A percentile compares a stretch with the other conserved stretches of the same genome.
Conservation (phyloP, 2,113 vertebrate species). For the Pan paniscus region DNA sequence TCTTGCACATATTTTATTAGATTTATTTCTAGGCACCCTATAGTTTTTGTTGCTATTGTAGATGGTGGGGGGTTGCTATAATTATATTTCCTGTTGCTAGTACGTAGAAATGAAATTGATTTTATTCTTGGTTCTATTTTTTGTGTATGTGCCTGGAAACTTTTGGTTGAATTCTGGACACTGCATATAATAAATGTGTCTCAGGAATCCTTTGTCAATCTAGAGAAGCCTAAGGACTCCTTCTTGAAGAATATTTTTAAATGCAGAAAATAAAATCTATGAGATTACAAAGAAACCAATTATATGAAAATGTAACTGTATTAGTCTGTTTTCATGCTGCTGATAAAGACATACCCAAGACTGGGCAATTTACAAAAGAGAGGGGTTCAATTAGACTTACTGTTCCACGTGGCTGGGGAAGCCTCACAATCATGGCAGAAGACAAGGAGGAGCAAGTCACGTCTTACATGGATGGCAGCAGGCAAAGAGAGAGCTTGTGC, state of each 20-base stretch:
- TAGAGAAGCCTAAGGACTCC: not conserved
- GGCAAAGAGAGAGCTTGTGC: too few species aligned
- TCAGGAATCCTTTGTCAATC: not conserved
- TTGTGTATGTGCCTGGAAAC: not conserved
- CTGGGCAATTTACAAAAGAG: too few species aligned
- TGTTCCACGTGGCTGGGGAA: too few species aligned
- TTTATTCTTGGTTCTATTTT: not conserved
- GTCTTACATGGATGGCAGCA: too few species aligned
- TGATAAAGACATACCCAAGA: too few species aligned
- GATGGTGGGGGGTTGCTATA: not conserved
- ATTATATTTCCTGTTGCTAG: not conserved
- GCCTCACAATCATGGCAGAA: too few species aligned
- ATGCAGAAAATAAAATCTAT: not conserved
- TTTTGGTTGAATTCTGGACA: conserved; percentile 8
- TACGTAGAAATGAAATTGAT: not conserved
- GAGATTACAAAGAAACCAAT: not conserved
- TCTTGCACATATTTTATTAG: not conserved
- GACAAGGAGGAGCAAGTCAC: too few species aligned
- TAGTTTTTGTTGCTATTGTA: not conserved
- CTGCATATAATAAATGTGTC: not conserved
- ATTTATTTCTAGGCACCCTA: not conserved
- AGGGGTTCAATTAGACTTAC: too few species aligned
- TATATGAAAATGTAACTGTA: not conserved
- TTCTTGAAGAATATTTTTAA: not conserved
- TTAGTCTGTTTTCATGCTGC: too few species aligned